A percentile compares a stretch with the other conserved stretches of the same genome.
phyloP scores from a whole-genome alignment of 2,797 vertebrate genomes.

The Poeciliopsis paucimaculata region DNA sequence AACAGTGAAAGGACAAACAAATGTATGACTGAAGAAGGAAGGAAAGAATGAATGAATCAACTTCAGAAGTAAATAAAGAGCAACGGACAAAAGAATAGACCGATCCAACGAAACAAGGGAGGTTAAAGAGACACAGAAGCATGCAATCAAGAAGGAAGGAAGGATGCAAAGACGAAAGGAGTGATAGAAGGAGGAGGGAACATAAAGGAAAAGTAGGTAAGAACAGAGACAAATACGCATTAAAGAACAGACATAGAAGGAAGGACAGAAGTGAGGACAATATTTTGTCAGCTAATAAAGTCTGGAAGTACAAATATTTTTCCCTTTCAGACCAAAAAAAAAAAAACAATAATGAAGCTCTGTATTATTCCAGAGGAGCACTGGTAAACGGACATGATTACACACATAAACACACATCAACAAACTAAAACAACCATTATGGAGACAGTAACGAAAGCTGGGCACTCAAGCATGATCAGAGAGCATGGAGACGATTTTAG shows the following conservation, averaged over 20 bases:
- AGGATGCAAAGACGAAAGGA: background rate
- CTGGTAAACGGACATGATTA: conserved; percentile 6
- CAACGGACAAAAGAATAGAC: background rate
- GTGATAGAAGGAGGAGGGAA: background rate
- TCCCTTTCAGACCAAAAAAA: background rate
- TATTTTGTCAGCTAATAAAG: background rate
- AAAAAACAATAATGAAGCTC: background rate
- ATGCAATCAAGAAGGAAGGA: background rate
- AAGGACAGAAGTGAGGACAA: background rate
- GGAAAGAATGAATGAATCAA: too few relatives aligned
- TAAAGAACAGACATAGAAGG: background rate
- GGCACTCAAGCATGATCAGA: conserved; percentile 56
- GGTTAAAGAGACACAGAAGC: background rate
- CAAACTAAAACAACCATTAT: conserved; percentile 52
- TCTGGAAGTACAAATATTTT: background rate
- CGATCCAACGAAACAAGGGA: background rate
- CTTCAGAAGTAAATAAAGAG: too few relatives aligned
- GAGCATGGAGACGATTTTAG: conserved; percentile 19
- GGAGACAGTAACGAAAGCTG: conserved; percentile 66
- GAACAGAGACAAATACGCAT: background rate
- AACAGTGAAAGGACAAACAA: too few relatives aligned
- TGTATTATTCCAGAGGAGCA: background rate
- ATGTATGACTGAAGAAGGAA: background rate
- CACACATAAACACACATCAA: conserved; percentile 27
- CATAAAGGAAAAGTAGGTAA: background rate